These are phyloP conservation scores for Rotaria socialis DNA, from an alignment of 2,888 invertebrate genomes.

Conservation along the genomic window DNA sequence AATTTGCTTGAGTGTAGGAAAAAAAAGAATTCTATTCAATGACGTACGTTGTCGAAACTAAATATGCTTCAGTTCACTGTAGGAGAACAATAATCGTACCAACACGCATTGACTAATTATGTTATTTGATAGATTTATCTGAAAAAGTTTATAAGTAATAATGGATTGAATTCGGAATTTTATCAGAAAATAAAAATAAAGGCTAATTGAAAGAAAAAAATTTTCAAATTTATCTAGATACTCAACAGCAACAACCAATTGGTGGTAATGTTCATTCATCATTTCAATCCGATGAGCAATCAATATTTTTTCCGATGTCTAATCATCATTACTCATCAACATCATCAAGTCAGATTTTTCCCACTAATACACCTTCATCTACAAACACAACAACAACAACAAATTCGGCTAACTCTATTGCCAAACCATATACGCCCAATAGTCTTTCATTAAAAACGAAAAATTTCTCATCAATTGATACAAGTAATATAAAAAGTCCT, in stretches of 20 bases:
- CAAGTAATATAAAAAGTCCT: neutral
- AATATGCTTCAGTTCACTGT: neutral
- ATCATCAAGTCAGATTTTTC: conserved; percentile 12
- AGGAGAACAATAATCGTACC: no score
- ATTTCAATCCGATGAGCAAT: conserved; percentile 5
- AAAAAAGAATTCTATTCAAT: no score
- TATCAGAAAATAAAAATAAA: no score
- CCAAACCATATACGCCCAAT: neutral
- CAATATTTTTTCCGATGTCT: neutral
- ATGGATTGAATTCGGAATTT: no score
- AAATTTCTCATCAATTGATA: neutral
- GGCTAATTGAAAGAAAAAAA: no score
- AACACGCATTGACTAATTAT: no score
- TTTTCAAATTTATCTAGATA: neutral
- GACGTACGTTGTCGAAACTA: no score
- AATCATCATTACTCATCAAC: neutral
- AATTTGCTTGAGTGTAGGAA: no score
- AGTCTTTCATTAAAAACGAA: neutral
- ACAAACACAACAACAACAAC: neutral
- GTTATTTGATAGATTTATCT: no score
- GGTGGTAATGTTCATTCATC: neutral
- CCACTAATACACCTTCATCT: neutral
- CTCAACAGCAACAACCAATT: neutral
- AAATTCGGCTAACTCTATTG: neutral
- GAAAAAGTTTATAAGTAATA: no score